Base-by-base conservation (phyloP, 2,888 invertebrate genomes). In the Hemithea aestivaria region DNA sequence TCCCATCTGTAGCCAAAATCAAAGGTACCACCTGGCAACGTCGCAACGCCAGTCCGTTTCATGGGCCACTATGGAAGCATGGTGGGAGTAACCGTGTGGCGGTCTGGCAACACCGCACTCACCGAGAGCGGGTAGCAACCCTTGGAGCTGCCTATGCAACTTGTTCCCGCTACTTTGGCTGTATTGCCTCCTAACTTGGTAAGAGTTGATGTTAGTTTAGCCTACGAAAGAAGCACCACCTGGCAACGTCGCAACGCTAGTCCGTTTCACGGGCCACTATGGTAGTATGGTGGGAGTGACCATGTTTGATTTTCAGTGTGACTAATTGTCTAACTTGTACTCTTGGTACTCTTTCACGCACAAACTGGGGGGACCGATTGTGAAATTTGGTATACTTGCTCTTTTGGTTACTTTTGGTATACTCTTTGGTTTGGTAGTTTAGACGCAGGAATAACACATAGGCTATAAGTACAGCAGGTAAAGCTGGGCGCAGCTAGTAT, bases 111-210 rank as follows among this genome's bases (percentile, higher is more conserved):
- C 41, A 87, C 89, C 47, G 83, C 88, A 9, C 85, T 88, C 1
- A 65, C 82, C 2, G 89, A 92, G 48, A 94, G 94, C 63, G 94
- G 94, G 8, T 96, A 95, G 82, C 96, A 96, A 73, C 94, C 92
- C 0, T 74, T 96, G 38, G 91, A 96, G 40, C 87, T 96, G 39
- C 92, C 95, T 7, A 96, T 95, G n/a, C 96, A 96, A 78, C 74
- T 96, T n/a, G 93, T 96, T 48, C 96, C 96, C 0, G 94, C 96
- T 0, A 93, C 95, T 0, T 87, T 96, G 16, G 94, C 95, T 0
- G 83, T 94, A 10, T 76, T 95, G 36, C 94, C 94, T 0, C 88
- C 92, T 26, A 90, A 92, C 39, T 50, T 77, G 64, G 87, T 87
- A 37, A 72, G 73, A 48, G n/a, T 23, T 21, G 1, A 7, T 10